These are phyloP conservation scores for Blastobasis lacticolella DNA, from an alignment of 2,888 invertebrate genomes.

Conservation along the genomic window DNA sequence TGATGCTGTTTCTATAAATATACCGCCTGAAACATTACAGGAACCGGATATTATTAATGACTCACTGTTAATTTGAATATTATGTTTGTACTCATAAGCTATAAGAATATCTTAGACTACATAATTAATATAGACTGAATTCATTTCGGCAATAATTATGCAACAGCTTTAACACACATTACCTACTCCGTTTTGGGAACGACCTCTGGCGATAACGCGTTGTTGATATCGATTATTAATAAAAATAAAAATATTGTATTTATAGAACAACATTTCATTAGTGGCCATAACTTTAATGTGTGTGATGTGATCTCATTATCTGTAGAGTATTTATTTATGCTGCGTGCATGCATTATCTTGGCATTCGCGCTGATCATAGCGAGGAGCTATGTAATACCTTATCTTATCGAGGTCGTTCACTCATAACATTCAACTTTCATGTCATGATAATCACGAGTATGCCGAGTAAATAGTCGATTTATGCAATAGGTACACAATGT, in stretches of 20 bases:
- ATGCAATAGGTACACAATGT: background rate
- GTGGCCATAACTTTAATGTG: too few relatives aligned
- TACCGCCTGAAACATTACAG: constrained; percentile 9
- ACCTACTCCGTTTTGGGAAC: too few relatives aligned
- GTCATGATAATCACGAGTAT: constrained; percentile 24
- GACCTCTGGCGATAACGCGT: too few relatives aligned
- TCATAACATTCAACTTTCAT: constrained; percentile 60
- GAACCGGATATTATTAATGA: constrained; percentile 13
- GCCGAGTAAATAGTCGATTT: constrained; percentile 6
- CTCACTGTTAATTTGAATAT: background rate
- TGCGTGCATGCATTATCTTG: constrained; percentile 17
- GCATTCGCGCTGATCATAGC: constrained; percentile 32
- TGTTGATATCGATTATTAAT: too few relatives aligned
- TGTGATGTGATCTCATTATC: background rate
- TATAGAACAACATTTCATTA: too few relatives aligned
- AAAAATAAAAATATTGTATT: too few relatives aligned
- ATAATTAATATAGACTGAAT: too few relatives aligned
- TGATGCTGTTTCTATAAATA: constrained; percentile 13
- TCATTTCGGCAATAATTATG: too few relatives aligned
- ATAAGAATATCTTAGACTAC: too few relatives aligned
- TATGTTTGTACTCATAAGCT: too few relatives aligned
- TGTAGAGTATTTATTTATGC: background rate
- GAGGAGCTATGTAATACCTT: constrained; percentile 31
- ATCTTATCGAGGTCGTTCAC: constrained; percentile 66
- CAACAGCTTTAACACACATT: too few relatives aligned